Evolutionary conservation across 2,888 invertebrate species (phyloP).

Genomic region (Notodonta ziczac): DNA sequence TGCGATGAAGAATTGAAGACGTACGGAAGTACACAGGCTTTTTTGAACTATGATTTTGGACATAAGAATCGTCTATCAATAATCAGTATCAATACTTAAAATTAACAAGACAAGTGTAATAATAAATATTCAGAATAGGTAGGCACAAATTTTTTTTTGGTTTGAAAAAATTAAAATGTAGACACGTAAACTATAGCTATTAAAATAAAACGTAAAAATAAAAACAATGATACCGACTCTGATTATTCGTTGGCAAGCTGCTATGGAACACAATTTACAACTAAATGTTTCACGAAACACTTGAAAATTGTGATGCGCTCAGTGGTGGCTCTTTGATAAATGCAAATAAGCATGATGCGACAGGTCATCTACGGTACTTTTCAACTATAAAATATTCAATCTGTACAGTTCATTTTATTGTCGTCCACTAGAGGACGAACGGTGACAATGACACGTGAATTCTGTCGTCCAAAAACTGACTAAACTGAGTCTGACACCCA

Average conservation of each 20-base stretch:
- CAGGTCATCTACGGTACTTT: conserved; percentile 11
- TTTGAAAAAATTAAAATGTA: too few relatives aligned
- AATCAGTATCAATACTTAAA: conserved; percentile 2
- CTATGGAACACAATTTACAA: conserved; percentile 52
- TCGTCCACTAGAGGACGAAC: conserved; percentile 22
- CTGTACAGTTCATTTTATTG: conserved; percentile 1
- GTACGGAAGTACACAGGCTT: neutral
- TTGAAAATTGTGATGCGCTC: conserved; percentile 50
- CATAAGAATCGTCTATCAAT: conserved; percentile 26
- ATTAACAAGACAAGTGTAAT: neutral
- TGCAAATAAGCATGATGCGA: conserved; percentile 40
- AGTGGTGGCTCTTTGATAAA: conserved; percentile 62
- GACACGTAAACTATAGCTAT: conserved; percentile 12
- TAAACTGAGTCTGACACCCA: too few relatives aligned
- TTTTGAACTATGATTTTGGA: conserved; percentile 6
- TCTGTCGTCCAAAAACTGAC: too few relatives aligned
- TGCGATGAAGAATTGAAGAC: neutral
- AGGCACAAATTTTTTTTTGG: too few relatives aligned
- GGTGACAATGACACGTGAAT: conserved; percentile 10
- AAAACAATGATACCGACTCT: conserved; percentile 30
- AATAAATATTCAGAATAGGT: neutral
- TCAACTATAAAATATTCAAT: neutral
- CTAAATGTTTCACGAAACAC: conserved; percentile 59
- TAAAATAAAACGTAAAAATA: conserved; percentile 1
- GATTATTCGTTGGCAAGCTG: conserved; percentile 51